Evolutionary conservation across 2,797 vertebrate species (phyloP).

Genomic region (Valencia hispanica): DNA sequence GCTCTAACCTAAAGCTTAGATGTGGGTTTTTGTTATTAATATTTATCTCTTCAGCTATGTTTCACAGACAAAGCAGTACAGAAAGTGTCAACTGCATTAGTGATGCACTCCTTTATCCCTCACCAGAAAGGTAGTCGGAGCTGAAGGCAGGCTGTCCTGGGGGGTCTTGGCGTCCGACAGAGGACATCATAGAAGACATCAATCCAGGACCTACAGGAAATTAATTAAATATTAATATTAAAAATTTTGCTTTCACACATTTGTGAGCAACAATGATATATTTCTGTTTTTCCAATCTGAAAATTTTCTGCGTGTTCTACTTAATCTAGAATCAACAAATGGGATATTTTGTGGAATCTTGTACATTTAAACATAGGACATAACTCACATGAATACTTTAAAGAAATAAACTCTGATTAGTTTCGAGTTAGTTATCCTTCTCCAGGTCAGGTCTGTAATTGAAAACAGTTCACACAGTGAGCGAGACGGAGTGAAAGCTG

Average conservation of each 20-base stretch:
- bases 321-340: not conserved
- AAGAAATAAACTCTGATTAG: not conserved
- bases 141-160: constrained; percentile 72
- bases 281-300: not conserved
- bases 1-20: not conserved
- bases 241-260: not conserved
- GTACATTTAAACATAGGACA: not conserved
- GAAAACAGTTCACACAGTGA: not conserved
- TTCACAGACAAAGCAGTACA: not conserved
- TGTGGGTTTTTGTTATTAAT: not conserved
- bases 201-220: constrained; percentile 62
- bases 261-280: not conserved
- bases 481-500: constrained; percentile 19
- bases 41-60: not conserved
- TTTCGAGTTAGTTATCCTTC: not conserved
- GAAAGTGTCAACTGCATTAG: not conserved
- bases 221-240: constrained; percentile 8
- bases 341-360: not conserved
- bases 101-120: constrained; percentile 33
- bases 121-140: constrained; percentile 80
- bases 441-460: not conserved
- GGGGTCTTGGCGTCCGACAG: constrained; percentile 70
- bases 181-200: constrained; percentile 70
- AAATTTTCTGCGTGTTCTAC: not conserved
- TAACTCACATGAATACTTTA: not conserved